Base-by-base conservation (phyloP, 2,797 vertebrate species). In the Amblyopsis hoosieri region DNA sequence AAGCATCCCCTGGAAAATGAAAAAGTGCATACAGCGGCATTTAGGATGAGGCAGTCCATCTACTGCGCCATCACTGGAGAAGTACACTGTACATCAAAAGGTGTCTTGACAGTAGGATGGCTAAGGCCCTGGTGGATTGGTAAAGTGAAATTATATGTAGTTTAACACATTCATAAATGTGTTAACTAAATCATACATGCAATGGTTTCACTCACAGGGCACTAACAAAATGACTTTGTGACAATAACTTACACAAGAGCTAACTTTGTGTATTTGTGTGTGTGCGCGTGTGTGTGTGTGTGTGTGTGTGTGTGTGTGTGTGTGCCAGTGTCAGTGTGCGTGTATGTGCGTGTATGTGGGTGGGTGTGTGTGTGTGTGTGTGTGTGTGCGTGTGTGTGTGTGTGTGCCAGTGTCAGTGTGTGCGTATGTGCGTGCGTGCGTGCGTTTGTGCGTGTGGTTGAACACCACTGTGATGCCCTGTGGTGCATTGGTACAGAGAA, bases 1-100 rank as follows among this genome's bases (percentile, higher is more conserved):
- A 79, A 99, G 94, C 97, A 99, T 99, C 53, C 97, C 97, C 97
- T 99, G 75, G n/a, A 89, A 83, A 79, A 69, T 65, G 65, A 79
- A 86, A 87, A 81, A 76, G 71, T 69, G 62, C 80, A 86, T 81
- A 82, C 79, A 84, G 85, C 13, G 8, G 33, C 33, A 37, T 37
- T 37, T 37, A 37, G 33, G 33, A 37, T 37, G 46, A 57, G 55
- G 51, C 69, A 49, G 45, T 75, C 73, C 69, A 79, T 71, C 67
- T 67, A 45, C 50, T 60, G 64, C 5, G 1, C 33, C 33, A 37
- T 8, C 33, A 37, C 33, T 37, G 33, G 62, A 33, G 59, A 42
- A 42, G 59, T 29, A 74, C 76, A 12, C 64, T 58, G 46, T 67
- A 75, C 83, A 78, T 74, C 74, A 76, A 75, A 64, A 87, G 19